Evolutionary conservation across 1,140 invertebrate genomes (phyloP).

Genomic region (Ooceraea biroi): DNA sequence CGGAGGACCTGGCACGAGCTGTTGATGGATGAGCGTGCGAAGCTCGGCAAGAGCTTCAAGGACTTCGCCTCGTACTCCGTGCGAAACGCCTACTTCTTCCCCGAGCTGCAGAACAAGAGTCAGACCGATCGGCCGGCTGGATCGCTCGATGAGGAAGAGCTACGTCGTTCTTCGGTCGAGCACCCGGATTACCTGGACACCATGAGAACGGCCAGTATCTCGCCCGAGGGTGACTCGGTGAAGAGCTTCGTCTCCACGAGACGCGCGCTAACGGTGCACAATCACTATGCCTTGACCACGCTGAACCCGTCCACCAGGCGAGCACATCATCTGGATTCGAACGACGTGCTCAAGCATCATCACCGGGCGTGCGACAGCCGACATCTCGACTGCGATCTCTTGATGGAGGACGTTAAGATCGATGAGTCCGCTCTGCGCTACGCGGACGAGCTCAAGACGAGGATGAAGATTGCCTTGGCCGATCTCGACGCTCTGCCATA

Average conservation of each 20-base stretch:
- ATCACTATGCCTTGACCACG: constrained; percentile 90
- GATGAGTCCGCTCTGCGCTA: constrained; percentile 80
- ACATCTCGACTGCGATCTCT: constrained; percentile 80
- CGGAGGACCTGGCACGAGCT: constrained; percentile 87
- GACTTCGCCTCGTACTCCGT: constrained; percentile 89
- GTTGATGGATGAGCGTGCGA: constrained; percentile 79
- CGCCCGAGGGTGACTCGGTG: constrained; percentile 89
- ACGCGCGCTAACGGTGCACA: constrained; percentile 90
- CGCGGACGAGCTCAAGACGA: constrained; percentile 77
- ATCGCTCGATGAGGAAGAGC: constrained; percentile 26
- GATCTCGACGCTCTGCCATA: constrained; percentile 69
- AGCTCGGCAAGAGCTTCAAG: constrained; percentile 77
- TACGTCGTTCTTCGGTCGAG: constrained; percentile 62
- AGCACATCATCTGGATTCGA: constrained; percentile 83
- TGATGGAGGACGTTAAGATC: constrained; percentile 78
- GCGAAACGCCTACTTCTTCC: constrained; percentile 90
- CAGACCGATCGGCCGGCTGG: neutral
- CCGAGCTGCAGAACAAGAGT: constrained; percentile 78
- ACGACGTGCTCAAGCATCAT: constrained; percentile 82
- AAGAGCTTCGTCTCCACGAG: constrained; percentile 91
- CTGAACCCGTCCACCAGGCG: constrained; percentile 87
- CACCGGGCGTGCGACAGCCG: constrained; percentile 79
- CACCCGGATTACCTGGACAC: constrained; percentile 85
- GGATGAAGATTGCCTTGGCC: constrained; percentile 73
- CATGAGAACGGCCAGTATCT: constrained; percentile 87